Evolutionary conservation across 2,888 invertebrate genomes (phyloP).

Genomic region (Calameuta pallipes): DNA sequence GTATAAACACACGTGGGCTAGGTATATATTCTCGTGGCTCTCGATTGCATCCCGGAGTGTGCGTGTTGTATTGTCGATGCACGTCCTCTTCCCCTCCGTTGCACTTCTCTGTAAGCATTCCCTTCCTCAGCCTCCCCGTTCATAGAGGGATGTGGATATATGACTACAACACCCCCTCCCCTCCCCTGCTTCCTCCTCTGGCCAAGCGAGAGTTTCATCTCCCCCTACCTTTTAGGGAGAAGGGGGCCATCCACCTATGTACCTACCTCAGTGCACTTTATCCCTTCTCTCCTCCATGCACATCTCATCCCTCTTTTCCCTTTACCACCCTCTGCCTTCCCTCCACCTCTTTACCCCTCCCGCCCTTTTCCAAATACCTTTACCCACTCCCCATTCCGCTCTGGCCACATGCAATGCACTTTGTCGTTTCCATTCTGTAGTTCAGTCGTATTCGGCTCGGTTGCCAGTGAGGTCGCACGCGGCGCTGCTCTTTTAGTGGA

Average conservation of each 20-base stretch:
- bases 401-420: conserved; percentile 44
- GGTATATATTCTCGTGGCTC: neutral
- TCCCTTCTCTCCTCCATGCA: neutral
- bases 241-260: neutral
- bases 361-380: neutral
- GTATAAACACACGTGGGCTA: conserved; percentile 39
- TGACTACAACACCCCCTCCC: neutral
- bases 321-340: conserved; percentile 4
- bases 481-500: neutral
- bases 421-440: conserved; percentile 42
- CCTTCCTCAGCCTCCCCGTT: conserved; percentile 21
- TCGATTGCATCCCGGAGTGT: neutral
- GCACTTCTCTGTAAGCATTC: neutral
- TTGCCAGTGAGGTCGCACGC: conserved; percentile 35
- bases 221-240: neutral
- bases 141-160: conserved; percentile 9
- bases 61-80: conserved; percentile 17
- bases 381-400: conserved; percentile 1
- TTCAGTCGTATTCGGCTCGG: conserved; percentile 43
- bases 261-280: neutral
- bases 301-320: conserved; percentile 13
- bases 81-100: conserved; percentile 5
- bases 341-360: conserved; percentile 9
- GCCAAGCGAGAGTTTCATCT: neutral
- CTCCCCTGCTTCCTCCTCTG: conserved; percentile 22